phyloP scores from a whole-genome alignment of 1,140 invertebrate species.

The Zaprionus nigranus region DNA sequence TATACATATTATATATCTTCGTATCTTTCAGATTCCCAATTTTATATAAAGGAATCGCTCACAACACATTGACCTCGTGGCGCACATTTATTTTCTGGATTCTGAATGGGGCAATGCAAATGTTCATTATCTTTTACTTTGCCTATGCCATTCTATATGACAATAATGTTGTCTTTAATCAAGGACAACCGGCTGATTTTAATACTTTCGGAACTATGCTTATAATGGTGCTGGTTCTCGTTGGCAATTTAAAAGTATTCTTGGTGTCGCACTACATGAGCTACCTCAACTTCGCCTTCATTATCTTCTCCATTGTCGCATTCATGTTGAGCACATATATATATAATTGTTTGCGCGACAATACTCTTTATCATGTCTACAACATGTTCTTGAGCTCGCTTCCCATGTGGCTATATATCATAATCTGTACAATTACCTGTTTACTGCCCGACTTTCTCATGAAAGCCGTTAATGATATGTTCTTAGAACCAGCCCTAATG shows the following conservation, averaged over 20 bases:
- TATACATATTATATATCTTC: background rate
- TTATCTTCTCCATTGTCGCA: conserved; percentile 86
- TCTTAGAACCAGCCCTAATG: conserved; percentile 1
- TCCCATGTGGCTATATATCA: conserved; percentile 87
- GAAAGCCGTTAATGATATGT: conserved; percentile 59
- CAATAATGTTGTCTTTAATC: conserved; percentile 80
- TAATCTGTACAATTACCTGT: conserved; percentile 86
- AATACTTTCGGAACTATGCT: conserved; percentile 85
- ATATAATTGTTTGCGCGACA: conserved; percentile 86
- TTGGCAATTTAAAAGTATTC: conserved; percentile 86
- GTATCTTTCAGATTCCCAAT: conserved; percentile 85
- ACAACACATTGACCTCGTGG: conserved; percentile 88
- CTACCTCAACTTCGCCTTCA: conserved; percentile 85
- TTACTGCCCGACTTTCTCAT: conserved; percentile 86
- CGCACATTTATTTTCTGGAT: conserved; percentile 88
- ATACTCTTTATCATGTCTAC: conserved; percentile 87
- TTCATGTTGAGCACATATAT: conserved; percentile 86
- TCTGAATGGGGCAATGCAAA: conserved; percentile 86
- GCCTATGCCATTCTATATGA: conserved; percentile 74
- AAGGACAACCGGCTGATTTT: conserved; percentile 82
- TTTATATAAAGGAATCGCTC: conserved; percentile 88
- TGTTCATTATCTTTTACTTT: conserved; percentile 85
- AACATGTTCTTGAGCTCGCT: conserved; percentile 86
- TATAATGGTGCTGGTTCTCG: conserved; percentile 85
- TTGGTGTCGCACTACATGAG: conserved; percentile 88